Conservation (phyloP, 2,797 vertebrate species). For the Rhincodon typus region DNA sequence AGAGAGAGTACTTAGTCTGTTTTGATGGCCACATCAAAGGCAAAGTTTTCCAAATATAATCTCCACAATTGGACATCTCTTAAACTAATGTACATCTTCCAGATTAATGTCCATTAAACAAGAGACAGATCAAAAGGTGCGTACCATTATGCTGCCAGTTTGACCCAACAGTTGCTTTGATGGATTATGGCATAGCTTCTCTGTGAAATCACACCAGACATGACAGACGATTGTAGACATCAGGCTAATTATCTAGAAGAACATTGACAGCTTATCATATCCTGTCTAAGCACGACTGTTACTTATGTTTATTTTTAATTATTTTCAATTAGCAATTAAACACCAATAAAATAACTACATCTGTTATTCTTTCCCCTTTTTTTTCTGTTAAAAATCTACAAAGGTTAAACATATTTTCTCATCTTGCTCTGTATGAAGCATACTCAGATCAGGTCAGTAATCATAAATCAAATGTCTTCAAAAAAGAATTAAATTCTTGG, state of each 20-base stretch:
- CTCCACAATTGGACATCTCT: background rate
- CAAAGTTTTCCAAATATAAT: background rate
- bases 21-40: background rate
- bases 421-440: background rate
- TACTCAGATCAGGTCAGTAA: background rate
- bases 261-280: slow-evolving; percentile 18
- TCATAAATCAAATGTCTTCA: background rate
- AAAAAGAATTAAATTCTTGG: background rate
- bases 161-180: slow-evolving; percentile 25
- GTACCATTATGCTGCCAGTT: background rate
- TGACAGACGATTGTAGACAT: background rate
- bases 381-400: background rate
- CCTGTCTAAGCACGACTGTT: background rate
- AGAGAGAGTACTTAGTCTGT: background rate
- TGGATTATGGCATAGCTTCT: background rate
- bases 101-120: background rate
- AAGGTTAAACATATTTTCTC: background rate
- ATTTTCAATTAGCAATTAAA: background rate
- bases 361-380: background rate
- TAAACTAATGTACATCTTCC: background rate
- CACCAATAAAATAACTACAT: background rate
- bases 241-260: slow-evolving; percentile 11
- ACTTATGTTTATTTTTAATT: background rate
- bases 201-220: background rate
- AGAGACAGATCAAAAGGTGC: background rate